A percentile compares a stretch with the other conserved stretches of the same genome.
Conservation (phyloP, 2,797 vertebrate species). For the Tympanoctomys barrerae region DNA sequence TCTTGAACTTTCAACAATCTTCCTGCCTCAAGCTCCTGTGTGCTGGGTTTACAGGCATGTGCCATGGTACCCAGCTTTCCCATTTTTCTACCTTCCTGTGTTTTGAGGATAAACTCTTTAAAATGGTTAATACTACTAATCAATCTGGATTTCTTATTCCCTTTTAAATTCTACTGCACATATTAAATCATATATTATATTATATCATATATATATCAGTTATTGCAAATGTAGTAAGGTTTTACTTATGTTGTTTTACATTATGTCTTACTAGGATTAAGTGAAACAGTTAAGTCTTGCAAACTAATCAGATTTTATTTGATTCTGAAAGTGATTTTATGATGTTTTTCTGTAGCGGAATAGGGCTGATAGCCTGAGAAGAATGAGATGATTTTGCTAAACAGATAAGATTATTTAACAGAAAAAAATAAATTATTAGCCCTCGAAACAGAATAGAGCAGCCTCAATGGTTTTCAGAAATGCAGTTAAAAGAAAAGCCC, state of each 20-base stretch:
- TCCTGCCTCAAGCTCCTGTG: too few species aligned
- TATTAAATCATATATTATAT: slow-evolving; percentile 37
- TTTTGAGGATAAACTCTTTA: slow-evolving; percentile 44
- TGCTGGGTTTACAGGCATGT: too few species aligned
- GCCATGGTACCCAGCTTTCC: background rate
- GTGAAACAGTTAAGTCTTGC: slow-evolving; percentile 75
- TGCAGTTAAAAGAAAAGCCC: slow-evolving; percentile 50
- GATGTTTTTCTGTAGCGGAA: slow-evolving; percentile 60
- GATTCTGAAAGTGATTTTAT: slow-evolving; percentile 79
- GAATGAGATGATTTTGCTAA: slow-evolving; percentile 59
- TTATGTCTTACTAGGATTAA: slow-evolving; percentile 60
- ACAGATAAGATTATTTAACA: slow-evolving; percentile 71
- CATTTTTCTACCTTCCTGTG: background rate
- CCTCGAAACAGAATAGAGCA: slow-evolving; percentile 46
- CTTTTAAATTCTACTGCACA: slow-evolving; percentile 7
- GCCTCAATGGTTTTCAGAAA: slow-evolving; percentile 37
- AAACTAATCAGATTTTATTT: slow-evolving; percentile 77
- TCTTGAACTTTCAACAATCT: too few species aligned
- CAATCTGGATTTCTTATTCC: slow-evolving; percentile 58
- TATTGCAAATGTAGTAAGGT: slow-evolving; percentile 61
- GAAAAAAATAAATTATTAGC: slow-evolving; percentile 70
- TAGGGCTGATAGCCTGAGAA: slow-evolving; percentile 52
- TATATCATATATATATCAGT: slow-evolving; percentile 63
- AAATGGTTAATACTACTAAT: slow-evolving; percentile 56
- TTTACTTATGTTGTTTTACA: slow-evolving; percentile 43